Base-by-base conservation (phyloP, 1,140 invertebrate genomes). In the Drosophila pallidifrons region DNA sequence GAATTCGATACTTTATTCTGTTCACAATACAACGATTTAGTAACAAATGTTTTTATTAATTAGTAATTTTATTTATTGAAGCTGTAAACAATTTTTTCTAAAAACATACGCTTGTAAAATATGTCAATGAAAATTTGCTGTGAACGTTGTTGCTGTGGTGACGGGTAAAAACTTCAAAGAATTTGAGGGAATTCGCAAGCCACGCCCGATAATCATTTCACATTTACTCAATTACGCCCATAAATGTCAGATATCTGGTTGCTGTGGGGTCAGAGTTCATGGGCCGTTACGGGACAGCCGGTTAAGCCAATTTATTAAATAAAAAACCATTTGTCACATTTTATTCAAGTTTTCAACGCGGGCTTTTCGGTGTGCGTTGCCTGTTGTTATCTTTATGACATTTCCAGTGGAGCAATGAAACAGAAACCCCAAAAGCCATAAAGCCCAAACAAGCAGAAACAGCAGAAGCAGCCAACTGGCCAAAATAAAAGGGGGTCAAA, bases 281-380 rank as follows among this genome's bases (percentile, higher is more conserved):
- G 65, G 76, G 60, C 54, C 51, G 51, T 60, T 41, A 61, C 78
- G 78, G 57, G 77, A 71, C 69, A 83, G 68, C 77, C 70, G 77
- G 81, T 88, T 83, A 81, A 83, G 85, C 85, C 83, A 88, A 88
- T 88, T 88, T 88, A 88, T 88, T 88, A 88, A 88, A 89, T 80
- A 83, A 82, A 77, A 88, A 88, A 80, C 77, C 83, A 88, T 88
- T 88, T 88, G 83, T 89, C 85, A 88, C 83, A 83, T 88, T 89
- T 83, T 78, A 79, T 88, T 87, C 77, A 75, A 77, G 73, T 75
- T 83, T 88, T 87, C 77, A 83, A 47, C 83, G 69, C 65, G 30
- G 16, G 38, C 57, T 69, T 70, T 52, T 78, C 57, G 70, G 46
- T 59, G 55, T 52, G 69, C 66, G 58, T 75, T 66, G 51, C 51